Conservation (phyloP, 1,140 invertebrate genomes). For the Ceratosolen solmsi region DNA sequence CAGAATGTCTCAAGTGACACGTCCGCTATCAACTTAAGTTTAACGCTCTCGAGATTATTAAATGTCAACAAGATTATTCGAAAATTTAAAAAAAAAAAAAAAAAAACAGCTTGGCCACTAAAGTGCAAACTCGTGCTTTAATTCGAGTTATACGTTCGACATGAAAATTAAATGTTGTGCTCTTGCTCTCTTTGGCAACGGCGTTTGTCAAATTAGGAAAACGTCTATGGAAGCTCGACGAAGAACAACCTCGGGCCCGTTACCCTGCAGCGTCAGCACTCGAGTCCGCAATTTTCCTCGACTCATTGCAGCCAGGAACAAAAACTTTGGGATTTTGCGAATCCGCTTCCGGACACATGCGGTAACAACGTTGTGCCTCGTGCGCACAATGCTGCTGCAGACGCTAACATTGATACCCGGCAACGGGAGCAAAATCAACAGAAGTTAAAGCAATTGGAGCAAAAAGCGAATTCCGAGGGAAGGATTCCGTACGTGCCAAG, state of each 20-base stretch:
- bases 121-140: too few species aligned
- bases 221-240: conserved; percentile 30
- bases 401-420: background rate
- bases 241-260: conserved; percentile 18
- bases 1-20: too few species aligned
- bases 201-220: conserved; percentile 29
- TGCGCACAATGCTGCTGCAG: background rate
- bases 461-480: conserved; percentile 65
- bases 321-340: conserved; percentile 40
- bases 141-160: too few species aligned
- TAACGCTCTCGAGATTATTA: too few species aligned
- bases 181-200: too few species aligned
- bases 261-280: conserved; percentile 63
- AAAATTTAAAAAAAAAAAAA: too few species aligned
- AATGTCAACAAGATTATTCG: too few species aligned
- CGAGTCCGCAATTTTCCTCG: conserved; percentile 64
- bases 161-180: too few species aligned
- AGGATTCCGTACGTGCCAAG: conserved; percentile 57
- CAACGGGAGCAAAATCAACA: conserved; percentile 40
- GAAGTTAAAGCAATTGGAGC: conserved; percentile 49
- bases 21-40: too few species aligned
- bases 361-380: background rate
- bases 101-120: too few species aligned
- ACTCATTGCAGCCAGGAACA: conserved; percentile 13
- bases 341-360: background rate